Evolutionary conservation across 64 coral and sea anemone species (phyloP).

Genomic region (Cladopsammia gracilis): DNA sequence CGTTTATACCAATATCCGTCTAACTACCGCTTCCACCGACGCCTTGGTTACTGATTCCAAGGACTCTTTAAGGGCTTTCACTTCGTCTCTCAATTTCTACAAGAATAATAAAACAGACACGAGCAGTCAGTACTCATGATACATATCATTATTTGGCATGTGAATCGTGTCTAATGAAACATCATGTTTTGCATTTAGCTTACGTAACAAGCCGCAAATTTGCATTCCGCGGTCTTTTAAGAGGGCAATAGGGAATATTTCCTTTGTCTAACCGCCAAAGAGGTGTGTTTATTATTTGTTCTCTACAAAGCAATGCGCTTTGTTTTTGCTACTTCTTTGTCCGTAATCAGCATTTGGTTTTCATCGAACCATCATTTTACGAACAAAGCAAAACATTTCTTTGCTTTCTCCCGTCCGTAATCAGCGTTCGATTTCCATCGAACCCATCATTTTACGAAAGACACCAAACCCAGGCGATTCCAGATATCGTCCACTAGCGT

Average conservation of each 20-base stretch:
- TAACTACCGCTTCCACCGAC: neutral
- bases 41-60: slow-evolving; percentile 21
- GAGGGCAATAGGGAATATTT: neutral
- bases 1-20: neutral
- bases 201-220: neutral
- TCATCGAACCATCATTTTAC: too few species aligned
- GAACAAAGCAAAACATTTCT: too few species aligned
- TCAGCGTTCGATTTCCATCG: neutral
- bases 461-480: neutral
- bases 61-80: neutral
- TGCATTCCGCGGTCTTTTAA: neutral
- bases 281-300: neutral
- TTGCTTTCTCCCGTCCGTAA: too few species aligned
- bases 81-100: neutral
- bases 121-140: neutral
- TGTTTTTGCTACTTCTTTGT: neutral
- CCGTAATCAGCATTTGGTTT: too few species aligned
- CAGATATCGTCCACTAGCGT: neutral
- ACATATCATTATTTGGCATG: neutral
- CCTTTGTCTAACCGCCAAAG: too few species aligned
- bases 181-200: neutral
- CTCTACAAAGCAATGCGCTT: neutral
- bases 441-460: neutral
- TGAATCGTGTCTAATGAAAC: neutral
- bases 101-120: slow-evolving; percentile 1